Evolutionary conservation across 2,113 vertebrate genomes (phyloP).

Genomic region (Rhinolophus ferrumequinum): DNA sequence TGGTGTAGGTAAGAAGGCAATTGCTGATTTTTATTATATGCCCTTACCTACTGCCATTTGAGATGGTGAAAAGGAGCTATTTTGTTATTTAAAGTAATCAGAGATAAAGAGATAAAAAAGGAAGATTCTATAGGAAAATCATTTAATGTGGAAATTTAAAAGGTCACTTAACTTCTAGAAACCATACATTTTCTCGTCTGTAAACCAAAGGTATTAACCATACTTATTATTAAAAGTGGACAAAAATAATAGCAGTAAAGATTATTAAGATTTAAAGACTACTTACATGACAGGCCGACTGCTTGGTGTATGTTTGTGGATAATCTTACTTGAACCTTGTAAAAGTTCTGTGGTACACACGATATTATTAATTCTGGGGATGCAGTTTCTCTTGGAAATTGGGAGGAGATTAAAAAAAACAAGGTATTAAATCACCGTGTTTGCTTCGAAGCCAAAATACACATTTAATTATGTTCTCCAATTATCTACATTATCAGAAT

Average conservation of each 20-base stretch:
- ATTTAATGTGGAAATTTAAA: background rate
- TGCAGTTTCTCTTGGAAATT: background rate
- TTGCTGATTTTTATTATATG: background rate
- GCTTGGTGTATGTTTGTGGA: background rate
- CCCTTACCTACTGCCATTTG: background rate
- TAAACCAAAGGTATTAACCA: background rate
- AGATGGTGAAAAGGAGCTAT: background rate
- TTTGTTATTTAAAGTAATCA: background rate
- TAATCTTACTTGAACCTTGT: background rate
- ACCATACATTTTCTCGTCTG: background rate
- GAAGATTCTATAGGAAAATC: background rate
- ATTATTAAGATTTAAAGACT: background rate
- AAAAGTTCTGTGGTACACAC: background rate
- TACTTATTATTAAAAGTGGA: background rate
- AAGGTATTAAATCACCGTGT: constrained; percentile 19
- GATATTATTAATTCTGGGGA: background rate
- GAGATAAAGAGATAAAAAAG: background rate
- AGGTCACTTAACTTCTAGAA: background rate
- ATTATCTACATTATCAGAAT: constrained; percentile 34
- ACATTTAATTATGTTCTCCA: constrained; percentile 28
- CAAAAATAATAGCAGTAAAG: background rate
- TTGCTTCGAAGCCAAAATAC: constrained; percentile 31
- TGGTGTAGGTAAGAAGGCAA: background rate
- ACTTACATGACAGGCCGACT: background rate
- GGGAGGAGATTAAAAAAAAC: background rate